Evolutionary conservation across 2,113 vertebrate genomes (phyloP), one percentile per base, ranked within the genome.

Genomic region (Pelobates fuscus): DNA sequence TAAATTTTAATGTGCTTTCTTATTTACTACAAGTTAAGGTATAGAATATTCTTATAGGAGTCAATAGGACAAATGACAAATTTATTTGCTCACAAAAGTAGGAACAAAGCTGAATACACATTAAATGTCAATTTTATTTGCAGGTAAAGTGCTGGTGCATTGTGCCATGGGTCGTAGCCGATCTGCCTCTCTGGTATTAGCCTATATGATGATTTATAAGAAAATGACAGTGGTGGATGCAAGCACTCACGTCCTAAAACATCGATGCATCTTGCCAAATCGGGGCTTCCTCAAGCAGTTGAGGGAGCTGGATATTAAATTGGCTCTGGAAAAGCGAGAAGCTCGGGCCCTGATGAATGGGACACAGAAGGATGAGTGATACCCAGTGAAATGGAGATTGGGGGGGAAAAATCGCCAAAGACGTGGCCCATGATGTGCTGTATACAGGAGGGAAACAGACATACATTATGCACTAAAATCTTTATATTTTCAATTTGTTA

Each of bases 91-190:
- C n/a, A n/a, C n/a, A n/a, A n/a, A n/a, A n/a, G n/a, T n/a, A n/a
- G n/a, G n/a, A n/a, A n/a, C n/a, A n/a, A n/a, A n/a, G n/a, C n/a
- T n/a, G n/a, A n/a, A n/a, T n/a, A n/a, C n/a, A n/a, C n/a, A n/a
- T n/a, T n/a, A n/a, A n/a, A n/a, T n/a, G n/a, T n/a, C n/a, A n/a
- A n/a, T 52, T 70, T 70, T 80, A 5, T 46, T 80, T 49, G 3
- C 82, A 98, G 96, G 80, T 82, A 96, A 95, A 80, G 85, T 98
- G 74, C 83, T 98, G 80, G 95, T 98, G 58, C 95, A 99, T 82
- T 99, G 95, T 0, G 94, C 91, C 12, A 97, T 96, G 95, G 96
- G 95, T 11, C 91, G 95, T 49, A 98, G 97, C 80, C 91, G 95
- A 23, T 98, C 95, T 0, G 94, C 94, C 0, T 91, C 95, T 0